phyloP scores from a whole-genome alignment of 1,140 invertebrate genomes.

The Odontomachus brunneus region DNA sequence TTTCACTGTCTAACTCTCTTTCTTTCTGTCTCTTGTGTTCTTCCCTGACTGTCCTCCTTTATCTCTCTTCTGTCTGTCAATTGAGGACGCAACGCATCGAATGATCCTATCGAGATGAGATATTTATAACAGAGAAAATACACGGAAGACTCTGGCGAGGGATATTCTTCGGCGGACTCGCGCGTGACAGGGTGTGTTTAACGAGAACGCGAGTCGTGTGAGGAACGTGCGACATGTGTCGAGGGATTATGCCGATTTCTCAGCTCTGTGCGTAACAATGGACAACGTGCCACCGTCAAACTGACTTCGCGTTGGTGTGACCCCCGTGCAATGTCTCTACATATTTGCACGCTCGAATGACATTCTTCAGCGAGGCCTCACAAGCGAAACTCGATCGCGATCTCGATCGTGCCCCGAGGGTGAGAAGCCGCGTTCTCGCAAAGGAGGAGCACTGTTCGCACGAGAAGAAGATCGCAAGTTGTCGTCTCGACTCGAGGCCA shows the following conservation, averaged over 20 bases:
- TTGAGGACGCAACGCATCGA: too few species aligned
- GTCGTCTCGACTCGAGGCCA: not conserved
- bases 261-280: not conserved
- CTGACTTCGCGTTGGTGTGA: not conserved
- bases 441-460: too few species aligned
- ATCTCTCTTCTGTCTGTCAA: too few species aligned
- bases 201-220: not conserved
- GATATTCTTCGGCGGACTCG: not conserved
- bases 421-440: not conserved
- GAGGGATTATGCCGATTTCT: slow-evolving; percentile 8
- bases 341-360: slow-evolving; percentile 12
- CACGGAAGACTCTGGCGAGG: not conserved
- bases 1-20: not conserved
- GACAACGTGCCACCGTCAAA: slow-evolving; percentile 8
- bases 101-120: too few species aligned
- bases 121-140: too few species aligned
- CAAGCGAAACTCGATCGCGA: slow-evolving; percentile 31
- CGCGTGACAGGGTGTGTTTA: not conserved
- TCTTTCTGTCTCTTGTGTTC: too few species aligned
- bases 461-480: not conserved
- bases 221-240: not conserved
- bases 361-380: not conserved
- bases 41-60: too few species aligned
- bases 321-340: not conserved
- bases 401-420: not conserved